Conservation (phyloP, 2,113 vertebrate species). For the Emydura subglobosa region DNA sequence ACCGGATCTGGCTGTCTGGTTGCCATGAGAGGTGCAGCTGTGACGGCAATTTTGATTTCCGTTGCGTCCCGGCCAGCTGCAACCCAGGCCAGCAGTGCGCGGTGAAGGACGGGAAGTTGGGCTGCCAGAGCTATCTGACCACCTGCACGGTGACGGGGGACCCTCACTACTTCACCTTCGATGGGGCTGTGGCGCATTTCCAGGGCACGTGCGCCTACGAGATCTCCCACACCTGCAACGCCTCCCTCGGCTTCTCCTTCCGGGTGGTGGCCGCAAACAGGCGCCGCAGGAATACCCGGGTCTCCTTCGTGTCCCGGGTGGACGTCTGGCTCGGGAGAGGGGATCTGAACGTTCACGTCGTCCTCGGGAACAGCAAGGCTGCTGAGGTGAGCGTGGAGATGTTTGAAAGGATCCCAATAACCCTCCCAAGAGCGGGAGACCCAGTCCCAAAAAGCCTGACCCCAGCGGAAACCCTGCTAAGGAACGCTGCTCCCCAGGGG, state of each 20-base stretch:
- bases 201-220: slow-evolving; percentile 83
- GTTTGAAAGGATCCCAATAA: neutral
- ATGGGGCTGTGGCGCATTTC: slow-evolving; percentile 80
- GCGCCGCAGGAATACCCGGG: slow-evolving; percentile 61
- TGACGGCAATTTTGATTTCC: slow-evolving; percentile 45
- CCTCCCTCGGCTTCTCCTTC: slow-evolving; percentile 35
- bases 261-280: slow-evolving; percentile 68
- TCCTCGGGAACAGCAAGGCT: slow-evolving; percentile 59
- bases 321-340: slow-evolving; percentile 11
- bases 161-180: slow-evolving; percentile 83
- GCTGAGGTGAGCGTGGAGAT: slow-evolving; percentile 53
- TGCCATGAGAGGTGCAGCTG: slow-evolving; percentile 72
- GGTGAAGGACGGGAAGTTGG: slow-evolving; percentile 48
- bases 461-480: neutral
- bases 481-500: neutral
- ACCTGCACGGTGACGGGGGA: slow-evolving; percentile 80
- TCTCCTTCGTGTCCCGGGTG: slow-evolving; percentile 60
- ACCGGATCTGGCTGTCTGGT: slow-evolving; percentile 62
- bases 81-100: slow-evolving; percentile 60
- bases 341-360: slow-evolving; percentile 18
- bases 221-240: slow-evolving; percentile 65
- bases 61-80: slow-evolving; percentile 57
- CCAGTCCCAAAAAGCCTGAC: neutral
- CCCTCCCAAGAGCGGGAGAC: too few relatives aligned
- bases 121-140: slow-evolving; percentile 59